Base-by-base conservation (phyloP, 2,888 invertebrate species). In the Campoletis raptor region DNA sequence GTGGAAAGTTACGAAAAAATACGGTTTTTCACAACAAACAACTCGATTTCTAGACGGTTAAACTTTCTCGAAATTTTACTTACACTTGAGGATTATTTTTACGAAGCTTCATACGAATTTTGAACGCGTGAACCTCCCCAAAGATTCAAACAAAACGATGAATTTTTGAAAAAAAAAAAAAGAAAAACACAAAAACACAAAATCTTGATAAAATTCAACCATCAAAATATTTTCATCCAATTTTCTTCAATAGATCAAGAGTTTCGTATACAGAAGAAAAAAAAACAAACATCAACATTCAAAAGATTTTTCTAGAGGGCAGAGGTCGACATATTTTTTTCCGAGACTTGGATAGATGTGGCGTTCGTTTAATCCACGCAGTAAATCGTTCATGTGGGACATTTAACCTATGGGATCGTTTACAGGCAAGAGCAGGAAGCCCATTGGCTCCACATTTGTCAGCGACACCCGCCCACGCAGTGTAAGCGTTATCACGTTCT, bases 331-430 rank as follows among this genome's bases (percentile, higher is more conserved):
- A 15, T 15, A 15, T 18, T 48, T 48, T 15, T 15, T 48, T 18
- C 48, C 61, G 7, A 30, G 30, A 5, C 15, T 10, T 12, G 30
- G 12, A 30, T 30, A 8, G 15, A 30, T 15, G 12, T 15, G 30
- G 24, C 15, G 61, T 15, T 61, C 30, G 30, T 30, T 61, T 30
- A 42, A 45, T 21, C 9, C 12, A 30, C n/a, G n/a, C 45, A 30
- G 18, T 36, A 37, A 24, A 52, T 45, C 54, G 37, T 70, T 72
- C 8, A 54, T 42, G 40, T 57, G 48, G 72, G 21, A n/a, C 79
- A 91, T 90, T 92, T 92, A 93, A 94, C 94, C 94, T 94, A 93
- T 94, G 91, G 92, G 94, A 94, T 94, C 94, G 92, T 93, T 94
- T 94, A 94, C 94, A 92, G 89, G 83, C 89, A 81, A 86, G 88